Base-by-base conservation (phyloP, 2,888 invertebrate genomes). In the Seira musarum region DNA sequence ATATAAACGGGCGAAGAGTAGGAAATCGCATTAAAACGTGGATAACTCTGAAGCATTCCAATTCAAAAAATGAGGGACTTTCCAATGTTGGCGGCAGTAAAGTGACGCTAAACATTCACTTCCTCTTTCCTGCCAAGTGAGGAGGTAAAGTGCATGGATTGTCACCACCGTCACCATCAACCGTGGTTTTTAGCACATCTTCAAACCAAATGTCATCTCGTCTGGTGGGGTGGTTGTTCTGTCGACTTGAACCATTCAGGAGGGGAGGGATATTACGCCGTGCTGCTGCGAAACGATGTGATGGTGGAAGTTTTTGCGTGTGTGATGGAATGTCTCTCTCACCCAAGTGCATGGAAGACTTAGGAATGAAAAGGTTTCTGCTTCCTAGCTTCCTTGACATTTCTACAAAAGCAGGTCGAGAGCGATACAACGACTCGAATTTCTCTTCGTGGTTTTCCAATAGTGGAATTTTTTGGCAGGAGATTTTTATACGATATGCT, bases 151-250 rank as follows among this genome's bases (percentile, higher is more conserved):
- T 60, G 60, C 60, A 60, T 60, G 17, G 49, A 60, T 21, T 60
- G 60, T 60, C 60, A 19, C 60, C 60, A n/a, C 60, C 60, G 60
- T 60, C 60, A 60, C 60, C 60, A 60, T 60, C 22, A 60, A 21
- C 22, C 22, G 60, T 60, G 60, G 60, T 60, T 60, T 60, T 60
- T 21, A 73, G 53, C 53, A 65, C 65, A 46, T 65, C 65, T 64
- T 64, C 49, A 71, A 70, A 70, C 70, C 70, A 70, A 70, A 71
- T 71, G 71, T 35, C 65, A 35, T 65, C 25, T 64, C 46, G 25
- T 72, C n/a, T 53, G 21, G 21, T 53, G 21, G 21, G 15, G 63
- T 49, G 24, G 49, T 66, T 6, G 66, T 40, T n/a, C 8, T 60
- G 60, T 60, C 60, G 60, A 60, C 60, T 60, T 60, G 60, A 2